These are phyloP conservation scores for Helarctos malayanus DNA, from an alignment of 2,797 vertebrate species.

Conservation along the genomic window DNA sequence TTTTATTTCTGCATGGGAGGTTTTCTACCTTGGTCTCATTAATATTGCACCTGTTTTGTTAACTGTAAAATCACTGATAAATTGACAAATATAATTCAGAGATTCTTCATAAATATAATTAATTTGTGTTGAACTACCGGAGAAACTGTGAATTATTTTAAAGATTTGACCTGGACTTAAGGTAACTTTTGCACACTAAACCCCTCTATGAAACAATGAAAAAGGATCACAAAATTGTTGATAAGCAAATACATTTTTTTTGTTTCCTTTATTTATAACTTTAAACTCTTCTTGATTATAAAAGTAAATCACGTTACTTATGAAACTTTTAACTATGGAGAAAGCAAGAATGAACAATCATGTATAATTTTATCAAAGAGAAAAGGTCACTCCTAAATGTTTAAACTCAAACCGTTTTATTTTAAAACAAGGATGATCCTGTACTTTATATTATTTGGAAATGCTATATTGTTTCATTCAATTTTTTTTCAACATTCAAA, in stretches of 20 bases:
- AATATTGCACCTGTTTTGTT: constrained; percentile 55
- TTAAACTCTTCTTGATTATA: background rate
- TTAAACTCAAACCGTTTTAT: background rate
- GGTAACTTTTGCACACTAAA: constrained; percentile 20
- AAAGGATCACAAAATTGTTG: background rate
- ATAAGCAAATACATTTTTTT: background rate
- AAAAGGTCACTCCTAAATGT: constrained; percentile 10
- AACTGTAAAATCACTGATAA: background rate
- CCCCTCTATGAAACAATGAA: background rate
- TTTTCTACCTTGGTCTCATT: constrained; percentile 38
- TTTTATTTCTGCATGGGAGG: constrained; percentile 63
- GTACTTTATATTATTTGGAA: background rate
- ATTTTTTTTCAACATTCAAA: background rate
- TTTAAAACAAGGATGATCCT: background rate
- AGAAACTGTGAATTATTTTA: constrained; percentile 58
- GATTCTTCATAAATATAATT: background rate
- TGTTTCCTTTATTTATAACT: constrained; percentile 5
- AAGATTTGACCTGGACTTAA: background rate
- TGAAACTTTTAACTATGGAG: background rate
- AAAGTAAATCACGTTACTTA: background rate
- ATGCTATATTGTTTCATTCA: background rate
- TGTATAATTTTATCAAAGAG: background rate
- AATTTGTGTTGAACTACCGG: constrained; percentile 22
- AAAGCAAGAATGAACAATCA: constrained; percentile 26
- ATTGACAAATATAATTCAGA: constrained; percentile 48